Evolutionary conservation across 2,797 vertebrate species (phyloP).

Genomic region (Tympanoctomys barrerae): DNA sequence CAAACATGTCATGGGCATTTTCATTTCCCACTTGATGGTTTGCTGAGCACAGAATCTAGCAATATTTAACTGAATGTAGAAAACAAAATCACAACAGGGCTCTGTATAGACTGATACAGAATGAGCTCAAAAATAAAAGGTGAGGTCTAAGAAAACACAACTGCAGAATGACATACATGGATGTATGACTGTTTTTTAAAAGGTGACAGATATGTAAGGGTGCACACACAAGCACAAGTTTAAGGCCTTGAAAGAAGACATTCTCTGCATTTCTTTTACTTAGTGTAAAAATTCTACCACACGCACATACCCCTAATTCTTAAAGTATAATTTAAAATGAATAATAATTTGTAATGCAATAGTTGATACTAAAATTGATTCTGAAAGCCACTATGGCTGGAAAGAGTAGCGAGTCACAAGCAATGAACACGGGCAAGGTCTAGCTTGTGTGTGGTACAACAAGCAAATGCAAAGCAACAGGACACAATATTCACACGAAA

Average conservation of each 20-base stretch:
- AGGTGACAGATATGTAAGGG: background rate
- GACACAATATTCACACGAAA: background rate
- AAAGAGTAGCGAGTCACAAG: background rate
- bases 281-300: background rate
- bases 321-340: conserved; percentile 15
- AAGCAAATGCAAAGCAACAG: background rate
- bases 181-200: background rate
- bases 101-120: background rate
- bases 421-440: background rate
- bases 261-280: background rate
- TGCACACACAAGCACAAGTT: background rate
- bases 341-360: background rate
- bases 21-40: background rate
- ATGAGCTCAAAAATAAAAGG: background rate
- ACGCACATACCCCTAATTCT: background rate
- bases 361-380: background rate
- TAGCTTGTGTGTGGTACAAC: background rate
- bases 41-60: background rate
- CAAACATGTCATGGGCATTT: background rate
- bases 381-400: background rate
- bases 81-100: background rate
- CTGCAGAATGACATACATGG: background rate
- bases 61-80: background rate
- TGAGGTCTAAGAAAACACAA: background rate
- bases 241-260: background rate